Conservation (phyloP, 2,888 invertebrate genomes). For the Lissonota sp. region DNA sequence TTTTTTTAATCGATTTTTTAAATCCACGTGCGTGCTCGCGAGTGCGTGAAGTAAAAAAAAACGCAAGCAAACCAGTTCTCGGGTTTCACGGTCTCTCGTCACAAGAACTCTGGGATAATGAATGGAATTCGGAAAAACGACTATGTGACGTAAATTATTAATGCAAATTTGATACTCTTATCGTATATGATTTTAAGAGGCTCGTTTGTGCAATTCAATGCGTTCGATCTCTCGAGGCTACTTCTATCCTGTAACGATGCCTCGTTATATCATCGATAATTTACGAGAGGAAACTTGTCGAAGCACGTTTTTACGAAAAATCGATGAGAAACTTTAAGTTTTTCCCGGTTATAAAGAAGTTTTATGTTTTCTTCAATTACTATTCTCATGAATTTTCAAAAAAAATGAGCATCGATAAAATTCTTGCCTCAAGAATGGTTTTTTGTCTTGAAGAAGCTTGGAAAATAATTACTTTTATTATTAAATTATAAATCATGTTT, state of each 20-base stretch:
- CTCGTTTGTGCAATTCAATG: background rate
- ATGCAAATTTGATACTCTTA: constrained; percentile 16
- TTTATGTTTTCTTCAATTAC: too few species aligned
- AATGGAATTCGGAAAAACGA: constrained; percentile 42
- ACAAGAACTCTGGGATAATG: constrained; percentile 26
- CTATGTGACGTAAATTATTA: constrained; percentile 50
- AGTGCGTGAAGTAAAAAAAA: constrained; percentile 1
- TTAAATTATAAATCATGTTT: too few species aligned
- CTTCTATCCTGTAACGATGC: background rate
- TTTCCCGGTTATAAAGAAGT: too few species aligned
- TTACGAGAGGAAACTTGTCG: background rate
- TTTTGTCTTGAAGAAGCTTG: too few species aligned
- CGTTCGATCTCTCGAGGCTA: background rate
- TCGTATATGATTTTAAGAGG: background rate
- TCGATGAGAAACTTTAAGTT: too few species aligned
- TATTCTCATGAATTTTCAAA: too few species aligned
- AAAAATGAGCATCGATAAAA: too few species aligned
- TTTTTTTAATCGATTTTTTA: background rate
- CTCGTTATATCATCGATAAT: background rate
- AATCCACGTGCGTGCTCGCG: background rate
- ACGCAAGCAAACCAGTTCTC: constrained; percentile 23
- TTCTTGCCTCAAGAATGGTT: too few species aligned
- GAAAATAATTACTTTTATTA: too few species aligned
- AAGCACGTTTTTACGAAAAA: background rate
- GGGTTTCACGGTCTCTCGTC: constrained; percentile 2